A percentile compares a stretch with the other conserved stretches of the same genome.
phyloP scores from a whole-genome alignment of 2,113 vertebrate species.

The Erinaceus europaeus region DNA sequence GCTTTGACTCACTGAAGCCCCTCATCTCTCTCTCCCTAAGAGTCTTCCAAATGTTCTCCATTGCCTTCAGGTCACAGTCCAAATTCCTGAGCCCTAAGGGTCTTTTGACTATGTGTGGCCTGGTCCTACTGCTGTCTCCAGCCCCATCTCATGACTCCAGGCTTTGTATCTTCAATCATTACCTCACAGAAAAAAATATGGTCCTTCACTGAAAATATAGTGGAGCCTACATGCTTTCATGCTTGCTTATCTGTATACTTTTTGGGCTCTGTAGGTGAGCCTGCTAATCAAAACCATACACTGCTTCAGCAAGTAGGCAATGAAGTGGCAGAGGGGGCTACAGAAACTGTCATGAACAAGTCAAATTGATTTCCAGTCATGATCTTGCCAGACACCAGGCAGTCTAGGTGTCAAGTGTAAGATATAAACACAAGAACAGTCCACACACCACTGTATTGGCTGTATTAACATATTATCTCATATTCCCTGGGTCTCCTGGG shows the following conservation, averaged over 20 bases:
- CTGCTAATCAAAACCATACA: slow-evolving; percentile 5
- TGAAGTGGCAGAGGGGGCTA: no score
- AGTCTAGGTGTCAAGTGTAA: neutral
- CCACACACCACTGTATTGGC: neutral
- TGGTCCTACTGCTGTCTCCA: neutral
- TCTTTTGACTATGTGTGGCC: neutral
- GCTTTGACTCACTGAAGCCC: neutral
- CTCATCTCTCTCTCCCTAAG: neutral
- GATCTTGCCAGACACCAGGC: neutral
- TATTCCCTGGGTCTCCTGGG: neutral
- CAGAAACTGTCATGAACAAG: neutral
- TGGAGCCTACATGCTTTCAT: neutral
- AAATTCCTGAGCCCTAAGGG: neutral
- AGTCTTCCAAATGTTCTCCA: neutral
- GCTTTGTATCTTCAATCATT: neutral
- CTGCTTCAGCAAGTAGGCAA: neutral
- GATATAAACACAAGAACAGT: neutral
- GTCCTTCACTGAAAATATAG: neutral
- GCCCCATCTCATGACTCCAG: neutral
- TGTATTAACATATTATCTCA: neutral
- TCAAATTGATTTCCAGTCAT: neutral
- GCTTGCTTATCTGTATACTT: neutral
- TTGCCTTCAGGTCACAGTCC: neutral
- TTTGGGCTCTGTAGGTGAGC: no score
- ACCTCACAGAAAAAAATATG: neutral